Percentiles rank a stretch among this genome's conserved stretches.
phyloP scores from a whole-genome alignment of 1,140 invertebrate species.

The Macrobrachium rosenbergii region DNA sequence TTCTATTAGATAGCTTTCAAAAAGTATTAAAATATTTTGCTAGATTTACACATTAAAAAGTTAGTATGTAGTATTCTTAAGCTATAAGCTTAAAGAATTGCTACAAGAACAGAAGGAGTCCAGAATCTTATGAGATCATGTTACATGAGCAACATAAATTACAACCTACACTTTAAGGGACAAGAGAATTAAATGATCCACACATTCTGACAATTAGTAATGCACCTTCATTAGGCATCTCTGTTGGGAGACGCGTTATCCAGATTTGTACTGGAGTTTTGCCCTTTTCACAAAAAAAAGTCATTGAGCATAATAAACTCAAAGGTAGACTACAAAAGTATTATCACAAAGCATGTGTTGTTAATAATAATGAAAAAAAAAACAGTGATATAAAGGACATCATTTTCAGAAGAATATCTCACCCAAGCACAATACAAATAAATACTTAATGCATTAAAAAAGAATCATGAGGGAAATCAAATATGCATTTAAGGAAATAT shows the following conservation, averaged over 20 bases:
- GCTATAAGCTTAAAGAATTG: constrained; percentile 36
- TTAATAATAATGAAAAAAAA: constrained; percentile 36
- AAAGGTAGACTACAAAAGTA: constrained; percentile 46
- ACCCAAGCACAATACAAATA: no score
- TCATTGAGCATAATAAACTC: constrained; percentile 53
- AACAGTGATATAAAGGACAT: constrained; percentile 25
- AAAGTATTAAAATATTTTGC: constrained; percentile 59
- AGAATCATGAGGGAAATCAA: no score
- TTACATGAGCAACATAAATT: neutral
- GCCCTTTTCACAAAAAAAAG: no score
- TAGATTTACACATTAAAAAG: constrained; percentile 42
- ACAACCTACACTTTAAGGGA: no score
- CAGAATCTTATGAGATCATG: neutral
- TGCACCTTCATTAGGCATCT: no score
- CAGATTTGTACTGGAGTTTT: no score
- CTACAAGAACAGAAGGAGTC: constrained; percentile 24
- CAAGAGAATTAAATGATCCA: neutral
- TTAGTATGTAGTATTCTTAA: constrained; percentile 46
- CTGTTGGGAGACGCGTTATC: no score
- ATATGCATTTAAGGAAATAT: no score
- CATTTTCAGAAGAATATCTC: neutral
- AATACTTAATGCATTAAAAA: no score
- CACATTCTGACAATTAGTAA: neutral
- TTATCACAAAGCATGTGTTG: constrained; percentile 53
- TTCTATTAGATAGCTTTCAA: constrained; percentile 50